phyloP scores from a whole-genome alignment of 2,888 invertebrate species.

The Tenthredo distinguenda region DNA sequence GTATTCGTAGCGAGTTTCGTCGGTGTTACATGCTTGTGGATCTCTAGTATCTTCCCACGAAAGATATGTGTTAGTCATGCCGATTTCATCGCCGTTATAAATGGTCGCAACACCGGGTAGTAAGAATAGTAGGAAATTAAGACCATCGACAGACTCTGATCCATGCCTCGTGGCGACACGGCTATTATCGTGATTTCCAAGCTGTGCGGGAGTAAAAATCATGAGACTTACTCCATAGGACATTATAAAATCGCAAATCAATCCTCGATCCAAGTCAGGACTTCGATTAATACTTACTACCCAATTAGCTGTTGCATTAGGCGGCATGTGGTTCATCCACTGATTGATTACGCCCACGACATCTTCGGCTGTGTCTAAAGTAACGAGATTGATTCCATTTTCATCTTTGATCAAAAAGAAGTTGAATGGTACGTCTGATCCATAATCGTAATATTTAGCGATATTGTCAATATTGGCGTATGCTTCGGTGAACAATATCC shows the following conservation, averaged over 20 bases:
- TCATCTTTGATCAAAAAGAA: constrained; percentile 35
- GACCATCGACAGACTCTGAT: neutral
- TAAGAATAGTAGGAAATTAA: neutral
- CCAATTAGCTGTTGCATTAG: constrained; percentile 39
- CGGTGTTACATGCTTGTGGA: constrained; percentile 81
- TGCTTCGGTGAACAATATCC: constrained; percentile 40
- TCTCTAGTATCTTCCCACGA: constrained; percentile 83
- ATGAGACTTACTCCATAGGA: neutral
- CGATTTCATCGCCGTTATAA: constrained; percentile 42
- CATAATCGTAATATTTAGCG: constrained; percentile 45
- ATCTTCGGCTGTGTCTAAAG: constrained; percentile 22
- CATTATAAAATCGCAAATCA: neutral
- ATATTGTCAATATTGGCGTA: constrained; percentile 32
- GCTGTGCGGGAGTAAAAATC: constrained; percentile 55
- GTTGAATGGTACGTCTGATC: constrained; percentile 22
- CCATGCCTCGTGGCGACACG: constrained; percentile 61
- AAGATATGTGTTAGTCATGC: constrained; percentile 68
- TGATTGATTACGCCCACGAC: neutral
- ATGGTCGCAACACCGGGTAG: constrained; percentile 25
- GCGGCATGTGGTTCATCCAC: constrained; percentile 36
- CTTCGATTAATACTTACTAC: constrained; percentile 22
- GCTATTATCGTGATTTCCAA: constrained; percentile 74
- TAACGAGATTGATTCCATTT: neutral
- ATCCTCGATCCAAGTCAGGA: neutral
- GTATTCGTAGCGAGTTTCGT: constrained; percentile 81